phyloP scores from a whole-genome alignment of 2,888 invertebrate species.

The Drosophila putrida region DNA sequence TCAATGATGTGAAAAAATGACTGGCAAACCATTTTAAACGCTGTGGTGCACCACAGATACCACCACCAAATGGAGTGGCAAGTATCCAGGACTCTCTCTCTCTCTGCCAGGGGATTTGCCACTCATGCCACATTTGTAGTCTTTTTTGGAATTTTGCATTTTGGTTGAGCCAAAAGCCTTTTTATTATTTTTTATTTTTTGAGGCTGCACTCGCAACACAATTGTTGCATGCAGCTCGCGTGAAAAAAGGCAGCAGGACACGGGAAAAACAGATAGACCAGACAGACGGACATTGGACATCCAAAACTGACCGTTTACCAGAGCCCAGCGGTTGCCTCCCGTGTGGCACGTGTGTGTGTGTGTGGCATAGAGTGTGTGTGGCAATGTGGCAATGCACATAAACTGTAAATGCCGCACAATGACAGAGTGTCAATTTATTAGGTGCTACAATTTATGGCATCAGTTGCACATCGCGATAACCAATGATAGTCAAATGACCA shows the following conservation, averaged over 20 bases:
- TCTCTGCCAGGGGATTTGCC: constrained; percentile 29
- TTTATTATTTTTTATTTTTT: constrained; percentile 23
- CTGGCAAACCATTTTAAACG: constrained; percentile 79
- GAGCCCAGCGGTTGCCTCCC: constrained; percentile 3
- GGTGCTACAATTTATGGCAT: constrained; percentile 77
- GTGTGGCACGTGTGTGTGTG: constrained; percentile 12
- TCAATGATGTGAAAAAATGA: constrained; percentile 82
- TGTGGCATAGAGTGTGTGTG: constrained; percentile 1
- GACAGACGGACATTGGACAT: background rate
- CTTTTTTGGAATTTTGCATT: constrained; percentile 52
- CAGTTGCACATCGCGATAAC: constrained; percentile 27
- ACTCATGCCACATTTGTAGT: constrained; percentile 15
- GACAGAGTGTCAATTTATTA: constrained; percentile 81
- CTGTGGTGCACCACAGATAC: constrained; percentile 71
- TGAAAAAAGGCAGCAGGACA: constrained; percentile 35
- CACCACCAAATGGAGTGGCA: constrained; percentile 6
- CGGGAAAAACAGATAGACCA: constrained; percentile 34
- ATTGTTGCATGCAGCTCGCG: constrained; percentile 70
- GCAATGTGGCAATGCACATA: constrained; percentile 51
- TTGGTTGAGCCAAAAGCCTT: constrained; percentile 21
- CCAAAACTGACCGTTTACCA: constrained; percentile 20
- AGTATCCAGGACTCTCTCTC: background rate
- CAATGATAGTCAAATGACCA: constrained; percentile 36
- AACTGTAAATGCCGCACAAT: constrained; percentile 81
- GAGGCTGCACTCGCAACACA: constrained; percentile 60